phyloP scores from a whole-genome alignment of 2,888 invertebrate species.

The Agonopterix arenella region DNA sequence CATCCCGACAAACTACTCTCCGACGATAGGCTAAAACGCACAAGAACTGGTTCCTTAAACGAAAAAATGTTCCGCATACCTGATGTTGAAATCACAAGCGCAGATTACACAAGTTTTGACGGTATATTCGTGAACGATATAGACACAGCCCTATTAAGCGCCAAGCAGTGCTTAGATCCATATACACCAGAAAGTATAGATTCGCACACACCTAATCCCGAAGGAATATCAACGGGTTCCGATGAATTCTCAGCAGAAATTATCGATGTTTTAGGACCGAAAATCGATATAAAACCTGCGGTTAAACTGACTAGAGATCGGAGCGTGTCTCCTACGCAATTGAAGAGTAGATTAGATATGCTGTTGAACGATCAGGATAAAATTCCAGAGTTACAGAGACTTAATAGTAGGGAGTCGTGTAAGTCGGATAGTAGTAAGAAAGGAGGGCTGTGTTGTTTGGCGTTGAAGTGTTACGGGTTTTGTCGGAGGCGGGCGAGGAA shows the following conservation, averaged over 20 bases:
- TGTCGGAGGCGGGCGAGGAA: slow-evolving; percentile 52
- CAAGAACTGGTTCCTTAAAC: slow-evolving; percentile 51
- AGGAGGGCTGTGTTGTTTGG: slow-evolving; percentile 54
- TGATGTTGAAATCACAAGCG: slow-evolving; percentile 69
- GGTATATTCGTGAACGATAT: slow-evolving; percentile 73
- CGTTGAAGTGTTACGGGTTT: slow-evolving; percentile 62
- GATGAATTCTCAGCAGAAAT: slow-evolving; percentile 43
- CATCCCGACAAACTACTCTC: slow-evolving; percentile 26
- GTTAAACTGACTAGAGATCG: slow-evolving; percentile 44
- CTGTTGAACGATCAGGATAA: slow-evolving; percentile 40
- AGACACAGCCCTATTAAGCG: slow-evolving; percentile 65
- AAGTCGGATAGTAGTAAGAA: slow-evolving; percentile 50
- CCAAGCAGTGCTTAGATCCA: slow-evolving; percentile 76
- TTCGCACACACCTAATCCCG: slow-evolving; percentile 82
- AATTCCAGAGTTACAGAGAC: slow-evolving; percentile 41
- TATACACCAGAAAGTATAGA: slow-evolving; percentile 91
- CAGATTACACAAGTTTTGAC: slow-evolving; percentile 57
- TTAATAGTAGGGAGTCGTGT: slow-evolving; percentile 60
- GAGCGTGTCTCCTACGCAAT: slow-evolving; percentile 79
- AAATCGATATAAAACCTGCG: slow-evolving; percentile 30
- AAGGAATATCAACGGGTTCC: slow-evolving; percentile 38
- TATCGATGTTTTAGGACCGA: slow-evolving; percentile 33
- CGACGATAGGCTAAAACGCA: slow-evolving; percentile 33
- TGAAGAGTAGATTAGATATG: slow-evolving; percentile 78
- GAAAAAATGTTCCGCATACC: slow-evolving; percentile 53